Percentiles rank a stretch among this genome's conserved stretches.
Conservation (phyloP, 2,113 vertebrate species). For the Trematocara marginatum region DNA sequence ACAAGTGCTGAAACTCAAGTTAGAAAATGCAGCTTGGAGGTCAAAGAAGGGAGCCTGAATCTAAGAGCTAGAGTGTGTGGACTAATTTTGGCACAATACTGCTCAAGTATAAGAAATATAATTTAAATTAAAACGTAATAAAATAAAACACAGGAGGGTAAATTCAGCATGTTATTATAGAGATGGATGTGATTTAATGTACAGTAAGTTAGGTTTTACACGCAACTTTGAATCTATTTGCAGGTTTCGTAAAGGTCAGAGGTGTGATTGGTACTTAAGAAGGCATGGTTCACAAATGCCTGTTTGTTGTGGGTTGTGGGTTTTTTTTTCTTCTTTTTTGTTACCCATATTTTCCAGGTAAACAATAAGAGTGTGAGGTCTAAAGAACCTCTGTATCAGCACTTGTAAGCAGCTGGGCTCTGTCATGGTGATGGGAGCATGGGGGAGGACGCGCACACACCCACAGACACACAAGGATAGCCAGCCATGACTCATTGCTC, state of each 20-base stretch:
- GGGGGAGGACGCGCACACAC: background rate
- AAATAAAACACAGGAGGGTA: background rate
- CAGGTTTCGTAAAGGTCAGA: background rate
- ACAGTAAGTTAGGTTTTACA: background rate
- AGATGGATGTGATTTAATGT: background rate
- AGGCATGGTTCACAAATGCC: background rate
- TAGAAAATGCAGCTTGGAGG: background rate
- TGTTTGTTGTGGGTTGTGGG: background rate
- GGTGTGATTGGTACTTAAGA: background rate
- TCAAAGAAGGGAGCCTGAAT: background rate
- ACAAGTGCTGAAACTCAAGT: background rate
- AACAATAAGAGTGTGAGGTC: background rate
- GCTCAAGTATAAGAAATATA: background rate
- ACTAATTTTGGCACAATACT: background rate
- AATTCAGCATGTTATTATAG: background rate
- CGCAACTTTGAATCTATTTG: background rate
- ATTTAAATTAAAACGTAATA: background rate
- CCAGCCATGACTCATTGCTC: background rate
- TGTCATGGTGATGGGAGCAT: constrained; percentile 14
- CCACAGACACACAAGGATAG: background rate
- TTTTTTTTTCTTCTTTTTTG: background rate
- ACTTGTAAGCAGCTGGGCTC: constrained; percentile 34
- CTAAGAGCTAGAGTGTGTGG: background rate
- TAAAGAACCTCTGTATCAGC: constrained; percentile 14
- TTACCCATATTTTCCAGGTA: background rate